Evolutionary conservation across 2,797 vertebrate genomes (phyloP).

Genomic region (Petrocephalus schoutedeni): DNA sequence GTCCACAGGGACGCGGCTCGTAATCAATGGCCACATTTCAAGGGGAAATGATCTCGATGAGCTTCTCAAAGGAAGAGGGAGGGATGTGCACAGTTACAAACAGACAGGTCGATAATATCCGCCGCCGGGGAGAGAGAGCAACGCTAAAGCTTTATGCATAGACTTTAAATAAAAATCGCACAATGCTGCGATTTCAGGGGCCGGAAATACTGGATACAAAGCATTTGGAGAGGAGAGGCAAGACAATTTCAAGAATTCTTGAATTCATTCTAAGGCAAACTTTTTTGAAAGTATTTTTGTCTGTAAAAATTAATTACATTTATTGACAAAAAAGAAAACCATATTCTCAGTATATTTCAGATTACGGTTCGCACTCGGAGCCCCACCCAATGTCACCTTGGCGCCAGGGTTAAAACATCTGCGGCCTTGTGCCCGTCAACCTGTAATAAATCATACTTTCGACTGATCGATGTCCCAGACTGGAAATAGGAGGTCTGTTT

Average conservation of each 20-base stretch:
- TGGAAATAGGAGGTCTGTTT: background rate
- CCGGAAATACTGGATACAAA: background rate
- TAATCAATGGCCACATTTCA: constrained; percentile 67
- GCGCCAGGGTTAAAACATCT: background rate
- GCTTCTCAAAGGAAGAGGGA: constrained; percentile 59
- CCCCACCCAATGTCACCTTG: background rate
- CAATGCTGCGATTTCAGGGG: constrained; percentile 22
- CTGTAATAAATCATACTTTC: constrained; percentile 10
- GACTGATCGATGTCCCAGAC: background rate
- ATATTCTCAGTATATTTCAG: background rate
- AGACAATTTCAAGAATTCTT: background rate
- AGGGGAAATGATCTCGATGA: constrained; percentile 58
- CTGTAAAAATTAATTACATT: background rate
- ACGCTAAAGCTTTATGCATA: constrained; percentile 53
- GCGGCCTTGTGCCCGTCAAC: background rate
- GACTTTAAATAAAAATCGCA: constrained; percentile 36
- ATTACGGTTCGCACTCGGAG: background rate
- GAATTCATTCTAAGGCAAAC: background rate
- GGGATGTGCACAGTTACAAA: constrained; percentile 54
- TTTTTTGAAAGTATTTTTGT: background rate
- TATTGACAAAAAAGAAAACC: background rate
- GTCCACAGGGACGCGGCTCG: constrained; percentile 45
- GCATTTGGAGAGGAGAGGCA: background rate
- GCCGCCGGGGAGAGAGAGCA: constrained; percentile 49
- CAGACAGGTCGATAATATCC: constrained; percentile 67